phyloP scores from a whole-genome alignment of 2,797 vertebrate genomes.

The Semotilus atromaculatus region DNA sequence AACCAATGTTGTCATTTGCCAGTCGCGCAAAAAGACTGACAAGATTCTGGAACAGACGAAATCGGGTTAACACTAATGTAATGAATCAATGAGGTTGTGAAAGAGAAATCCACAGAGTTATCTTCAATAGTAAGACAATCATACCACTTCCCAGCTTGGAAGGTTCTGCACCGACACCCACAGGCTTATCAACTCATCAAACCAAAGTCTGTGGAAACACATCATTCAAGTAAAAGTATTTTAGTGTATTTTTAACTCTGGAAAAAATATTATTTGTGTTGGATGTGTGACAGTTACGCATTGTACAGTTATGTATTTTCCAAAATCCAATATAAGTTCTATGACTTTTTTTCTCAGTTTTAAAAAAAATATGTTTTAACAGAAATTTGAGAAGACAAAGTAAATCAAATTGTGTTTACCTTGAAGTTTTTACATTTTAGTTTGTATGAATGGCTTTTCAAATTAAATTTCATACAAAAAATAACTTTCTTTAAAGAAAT shows the following conservation, averaged over 20 bases:
- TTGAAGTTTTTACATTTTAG: background rate
- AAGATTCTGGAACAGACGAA: constrained; percentile 81
- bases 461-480: background rate
- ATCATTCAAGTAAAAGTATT: background rate
- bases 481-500: background rate
- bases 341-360: too few relatives aligned
- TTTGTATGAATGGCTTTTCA: background rate
- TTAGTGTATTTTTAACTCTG: background rate
- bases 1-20: constrained; percentile 97
- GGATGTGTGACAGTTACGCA: background rate
- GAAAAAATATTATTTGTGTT: background rate
- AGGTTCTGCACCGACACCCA: constrained; percentile 98
- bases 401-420: background rate
- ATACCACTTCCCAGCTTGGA: constrained; percentile 94
- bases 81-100: background rate
- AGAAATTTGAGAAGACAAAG: background rate
- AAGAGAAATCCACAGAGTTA: background rate
- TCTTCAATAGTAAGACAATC: background rate
- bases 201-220: constrained; percentile 89
- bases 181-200: constrained; percentile 91
- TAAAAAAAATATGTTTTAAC: background rate
- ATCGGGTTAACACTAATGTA: background rate
- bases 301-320: background rate
- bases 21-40: constrained; percentile 95
- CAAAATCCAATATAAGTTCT: background rate